Percentiles rank a stretch among this genome's conserved stretches.
Evolutionary conservation across 2,888 invertebrate species (phyloP).

Genomic region (Deilephila elpenor): DNA sequence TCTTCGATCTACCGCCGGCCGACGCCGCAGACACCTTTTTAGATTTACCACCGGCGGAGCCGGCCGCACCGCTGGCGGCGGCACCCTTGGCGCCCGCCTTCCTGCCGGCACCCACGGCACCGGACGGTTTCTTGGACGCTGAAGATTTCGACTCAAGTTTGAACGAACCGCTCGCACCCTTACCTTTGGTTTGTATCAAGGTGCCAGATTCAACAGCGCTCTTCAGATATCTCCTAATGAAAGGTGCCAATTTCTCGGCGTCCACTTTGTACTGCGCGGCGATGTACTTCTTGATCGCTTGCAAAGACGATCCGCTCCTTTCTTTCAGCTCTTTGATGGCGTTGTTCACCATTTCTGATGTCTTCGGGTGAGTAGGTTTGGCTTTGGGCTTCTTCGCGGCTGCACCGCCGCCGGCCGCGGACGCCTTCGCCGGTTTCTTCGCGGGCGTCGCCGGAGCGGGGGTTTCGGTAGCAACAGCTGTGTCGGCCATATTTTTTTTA

Average conservation of each 20-base stretch:
- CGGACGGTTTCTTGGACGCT: slow-evolving; percentile 31
- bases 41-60: no score
- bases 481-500: slow-evolving; percentile 49
- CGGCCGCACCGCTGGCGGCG: no score
- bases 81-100: no score
- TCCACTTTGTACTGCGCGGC: slow-evolving; percentile 85
- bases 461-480: slow-evolving; percentile 54
- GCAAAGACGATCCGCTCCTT: slow-evolving; percentile 84
- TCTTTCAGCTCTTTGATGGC: slow-evolving; percentile 83
- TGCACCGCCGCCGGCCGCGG: slow-evolving; percentile 36
- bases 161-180: slow-evolving; percentile 78
- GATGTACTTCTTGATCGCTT: slow-evolving; percentile 87
- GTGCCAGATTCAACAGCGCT: slow-evolving; percentile 80
- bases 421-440: slow-evolving; percentile 53
- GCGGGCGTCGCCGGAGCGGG: slow-evolving; percentile 57
- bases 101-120: no score
- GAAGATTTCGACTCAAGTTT: slow-evolving; percentile 64
- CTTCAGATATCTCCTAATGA: slow-evolving; percentile 85
- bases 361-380: slow-evolving; percentile 62
- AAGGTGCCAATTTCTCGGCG: slow-evolving; percentile 82
- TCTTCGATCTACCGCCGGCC: no score
- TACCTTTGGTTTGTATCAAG: slow-evolving; percentile 84
- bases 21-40: no score
- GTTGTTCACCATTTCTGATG: slow-evolving; percentile 81
- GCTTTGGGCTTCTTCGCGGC: slow-evolving; percentile 57